These are phyloP conservation scores for Drosophila engyochracea DNA, from an alignment of 2,888 invertebrate genomes.

Conservation along the genomic window DNA sequence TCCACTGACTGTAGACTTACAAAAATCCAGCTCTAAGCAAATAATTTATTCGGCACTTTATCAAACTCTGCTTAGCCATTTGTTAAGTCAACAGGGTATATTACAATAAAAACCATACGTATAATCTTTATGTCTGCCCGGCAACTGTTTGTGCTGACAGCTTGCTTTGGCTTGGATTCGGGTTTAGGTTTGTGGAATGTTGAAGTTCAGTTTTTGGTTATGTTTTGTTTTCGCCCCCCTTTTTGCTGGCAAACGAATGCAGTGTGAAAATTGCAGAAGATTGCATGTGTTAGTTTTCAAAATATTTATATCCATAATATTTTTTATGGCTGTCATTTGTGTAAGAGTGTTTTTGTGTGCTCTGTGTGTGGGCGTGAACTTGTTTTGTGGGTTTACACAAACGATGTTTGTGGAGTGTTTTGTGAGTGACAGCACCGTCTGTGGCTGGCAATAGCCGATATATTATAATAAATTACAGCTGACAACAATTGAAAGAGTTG, in stretches of 20 bases:
- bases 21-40: neutral
- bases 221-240: constrained; percentile 33
- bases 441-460: constrained; percentile 66
- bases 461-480: constrained; percentile 62
- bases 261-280: constrained; percentile 74
- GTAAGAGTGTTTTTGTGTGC: constrained; percentile 16
- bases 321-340: constrained; percentile 68
- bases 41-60: neutral
- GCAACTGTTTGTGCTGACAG: constrained; percentile 79
- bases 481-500: constrained; percentile 36
- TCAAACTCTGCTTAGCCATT: neutral
- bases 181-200: constrained; percentile 8
- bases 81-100: constrained; percentile 7
- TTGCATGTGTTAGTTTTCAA: constrained; percentile 71
- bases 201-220: constrained; percentile 35
- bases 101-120: constrained; percentile 27
- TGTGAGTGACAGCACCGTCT: constrained; percentile 67
- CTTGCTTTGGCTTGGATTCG: constrained; percentile 44
- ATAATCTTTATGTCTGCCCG: constrained; percentile 74
- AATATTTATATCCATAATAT: constrained; percentile 75
- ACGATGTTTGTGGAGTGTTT: constrained; percentile 65
- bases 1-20: neutral
- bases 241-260: constrained; percentile 31
- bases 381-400: constrained; percentile 58
- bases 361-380: constrained; percentile 13